These are phyloP conservation scores for Styela plicata DNA, from an alignment of 23 tunicate genomes.

Conservation along the genomic window DNA sequence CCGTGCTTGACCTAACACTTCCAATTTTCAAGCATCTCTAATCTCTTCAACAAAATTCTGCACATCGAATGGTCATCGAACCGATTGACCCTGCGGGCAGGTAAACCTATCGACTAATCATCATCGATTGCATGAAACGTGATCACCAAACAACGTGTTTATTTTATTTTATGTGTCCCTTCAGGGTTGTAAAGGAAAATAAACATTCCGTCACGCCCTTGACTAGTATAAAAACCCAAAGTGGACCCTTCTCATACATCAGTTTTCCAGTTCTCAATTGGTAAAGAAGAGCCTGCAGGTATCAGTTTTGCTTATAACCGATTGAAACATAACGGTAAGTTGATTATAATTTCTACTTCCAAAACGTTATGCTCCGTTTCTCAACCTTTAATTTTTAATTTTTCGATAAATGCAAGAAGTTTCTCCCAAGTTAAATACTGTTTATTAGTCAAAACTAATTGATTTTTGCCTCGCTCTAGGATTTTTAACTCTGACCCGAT, in stretches of 20 bases:
- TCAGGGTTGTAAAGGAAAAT: not conserved
- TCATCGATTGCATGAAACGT: not conserved
- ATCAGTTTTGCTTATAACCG: no score
- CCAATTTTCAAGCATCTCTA: not conserved
- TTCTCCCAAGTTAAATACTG: no score
- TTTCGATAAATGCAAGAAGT: no score
- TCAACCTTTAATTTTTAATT: no score
- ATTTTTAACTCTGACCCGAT: no score
- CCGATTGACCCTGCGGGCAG: not conserved
- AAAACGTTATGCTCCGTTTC: no score
- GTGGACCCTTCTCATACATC: not conserved
- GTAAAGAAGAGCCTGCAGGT: not conserved
- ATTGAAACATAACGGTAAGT: no score
- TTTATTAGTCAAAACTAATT: no score
- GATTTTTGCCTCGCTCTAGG: no score
- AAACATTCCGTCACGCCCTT: not conserved
- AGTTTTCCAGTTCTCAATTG: not conserved
- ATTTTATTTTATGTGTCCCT: not conserved
- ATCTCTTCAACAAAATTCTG: not conserved
- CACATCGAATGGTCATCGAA: not conserved
- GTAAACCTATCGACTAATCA: not conserved
- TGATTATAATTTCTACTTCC: no score
- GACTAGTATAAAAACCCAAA: not conserved
- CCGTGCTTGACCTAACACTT: no score
- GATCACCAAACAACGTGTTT: not conserved